phyloP scores from a whole-genome alignment of 2,113 vertebrate species.

The Alexandromys fortis region DNA sequence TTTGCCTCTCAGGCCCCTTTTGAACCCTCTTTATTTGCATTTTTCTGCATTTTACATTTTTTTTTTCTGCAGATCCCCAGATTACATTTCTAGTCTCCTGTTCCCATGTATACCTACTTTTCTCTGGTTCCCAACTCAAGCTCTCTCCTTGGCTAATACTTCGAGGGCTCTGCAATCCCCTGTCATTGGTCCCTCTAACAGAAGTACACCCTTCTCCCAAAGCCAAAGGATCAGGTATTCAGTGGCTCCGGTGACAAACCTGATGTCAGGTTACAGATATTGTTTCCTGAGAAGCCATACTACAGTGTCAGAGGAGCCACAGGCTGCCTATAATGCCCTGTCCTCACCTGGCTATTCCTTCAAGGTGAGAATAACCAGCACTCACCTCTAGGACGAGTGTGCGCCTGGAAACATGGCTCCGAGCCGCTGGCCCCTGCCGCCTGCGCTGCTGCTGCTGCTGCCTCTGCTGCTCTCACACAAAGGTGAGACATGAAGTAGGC shows the following conservation, averaged over 20 bases:
- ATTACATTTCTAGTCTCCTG: not conserved
- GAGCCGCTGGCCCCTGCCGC: slow-evolving; percentile 45
- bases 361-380: slow-evolving; percentile 60
- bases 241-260: slow-evolving; percentile 76
- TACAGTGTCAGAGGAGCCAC: slow-evolving; percentile 56
- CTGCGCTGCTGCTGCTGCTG: slow-evolving; percentile 44
- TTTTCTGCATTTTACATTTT: not conserved
- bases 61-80: not conserved
- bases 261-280: slow-evolving; percentile 77
- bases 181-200: slow-evolving; percentile 51
- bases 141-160: slow-evolving; percentile 5
- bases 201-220: slow-evolving; percentile 53
- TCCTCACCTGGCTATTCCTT: slow-evolving; percentile 48
- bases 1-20: not conserved
- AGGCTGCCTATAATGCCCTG: slow-evolving; percentile 4
- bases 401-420: slow-evolving; percentile 71
- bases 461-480: not conserved
- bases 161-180: not conserved
- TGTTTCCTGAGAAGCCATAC: slow-evolving; percentile 74
- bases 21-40: not conserved
- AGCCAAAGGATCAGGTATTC: slow-evolving; percentile 77
- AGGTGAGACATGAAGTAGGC: slow-evolving; percentile 66
- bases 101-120: not conserved
- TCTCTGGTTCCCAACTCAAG: not conserved
- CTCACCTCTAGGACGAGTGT: not conserved